Evolutionary conservation across 2,888 invertebrate species (phyloP).

Genomic region (Tuta absoluta): DNA sequence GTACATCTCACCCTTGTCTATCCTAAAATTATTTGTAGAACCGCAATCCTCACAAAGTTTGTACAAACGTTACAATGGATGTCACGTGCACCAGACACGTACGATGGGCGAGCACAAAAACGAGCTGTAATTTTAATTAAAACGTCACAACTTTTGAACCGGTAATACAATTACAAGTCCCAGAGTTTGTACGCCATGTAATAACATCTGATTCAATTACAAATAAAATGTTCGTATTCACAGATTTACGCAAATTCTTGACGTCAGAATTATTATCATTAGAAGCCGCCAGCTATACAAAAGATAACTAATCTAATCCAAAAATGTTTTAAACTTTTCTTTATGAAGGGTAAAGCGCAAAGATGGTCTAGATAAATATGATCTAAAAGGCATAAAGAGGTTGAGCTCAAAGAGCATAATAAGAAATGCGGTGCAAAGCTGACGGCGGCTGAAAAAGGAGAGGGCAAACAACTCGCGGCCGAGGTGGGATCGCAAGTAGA

Average conservation of each 20-base stretch:
- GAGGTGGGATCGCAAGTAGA: background rate
- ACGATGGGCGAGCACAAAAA: conserved; percentile 59
- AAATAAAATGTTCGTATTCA: conserved; percentile 1
- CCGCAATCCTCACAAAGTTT: conserved; percentile 46
- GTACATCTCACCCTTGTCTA: conserved; percentile 19
- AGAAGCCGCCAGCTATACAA: background rate
- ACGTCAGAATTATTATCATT: background rate
- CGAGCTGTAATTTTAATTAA: conserved; percentile 73
- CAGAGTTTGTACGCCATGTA: conserved; percentile 26
- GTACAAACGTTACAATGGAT: conserved; percentile 60
- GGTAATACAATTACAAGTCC: conserved; percentile 50
- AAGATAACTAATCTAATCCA: background rate
- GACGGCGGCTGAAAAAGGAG: conserved; percentile 44
- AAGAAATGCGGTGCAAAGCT: conserved; percentile 25
- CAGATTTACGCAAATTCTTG: background rate
- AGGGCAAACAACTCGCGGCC: conserved; percentile 36
- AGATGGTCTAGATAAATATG: conserved; percentile 16
- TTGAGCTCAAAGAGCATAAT: conserved; percentile 22
- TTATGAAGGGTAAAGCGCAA: background rate
- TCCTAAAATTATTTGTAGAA: conserved; percentile 44
- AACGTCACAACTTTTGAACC: conserved; percentile 68
- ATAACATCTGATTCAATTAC: conserved; percentile 16
- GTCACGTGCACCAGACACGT: conserved; percentile 65
- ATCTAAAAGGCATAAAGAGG: conserved; percentile 18
- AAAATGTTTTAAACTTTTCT: background rate